phyloP scores from a whole-genome alignment of 1,140 invertebrate species.

The Drosophila lini region DNA sequence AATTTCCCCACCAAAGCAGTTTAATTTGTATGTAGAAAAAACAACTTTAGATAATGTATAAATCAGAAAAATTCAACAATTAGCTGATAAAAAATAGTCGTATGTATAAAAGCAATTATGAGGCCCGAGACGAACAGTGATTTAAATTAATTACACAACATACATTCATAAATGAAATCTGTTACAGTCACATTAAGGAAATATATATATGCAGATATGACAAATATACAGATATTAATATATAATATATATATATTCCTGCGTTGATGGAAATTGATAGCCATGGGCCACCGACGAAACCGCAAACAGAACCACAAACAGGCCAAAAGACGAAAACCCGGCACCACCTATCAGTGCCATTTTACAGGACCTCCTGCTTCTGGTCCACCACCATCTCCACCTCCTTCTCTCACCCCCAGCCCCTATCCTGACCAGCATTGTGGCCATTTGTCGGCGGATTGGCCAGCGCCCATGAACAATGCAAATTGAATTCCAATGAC shows the following conservation, averaged over 20 bases:
- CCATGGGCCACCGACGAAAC: slow-evolving; percentile 46
- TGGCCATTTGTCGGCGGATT: slow-evolving; percentile 45
- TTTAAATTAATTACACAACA: slow-evolving; percentile 67
- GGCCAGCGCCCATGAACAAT: slow-evolving; percentile 56
- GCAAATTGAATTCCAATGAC: slow-evolving; percentile 81
- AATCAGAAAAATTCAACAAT: slow-evolving; percentile 8
- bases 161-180: slow-evolving; percentile 41
- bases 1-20: background rate
- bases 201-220: background rate
- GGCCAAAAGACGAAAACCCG: slow-evolving; percentile 67
- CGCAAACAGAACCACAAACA: slow-evolving; percentile 60
- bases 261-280: slow-evolving; percentile 62
- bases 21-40: background rate
- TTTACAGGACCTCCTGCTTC: background rate
- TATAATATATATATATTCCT: background rate
- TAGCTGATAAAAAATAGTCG: slow-evolving; percentile 14
- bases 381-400: background rate
- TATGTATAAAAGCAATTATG: slow-evolving; percentile 33
- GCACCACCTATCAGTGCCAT: background rate
- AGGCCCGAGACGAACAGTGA: slow-evolving; percentile 31
- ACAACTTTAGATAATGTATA: background rate
- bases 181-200: slow-evolving; percentile 31
- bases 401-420: background rate
- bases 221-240: background rate
- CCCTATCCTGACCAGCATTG: slow-evolving; percentile 22